Conservation (phyloP, 92 coral and sea anemone genomes). For the Galaxea fascicularis region DNA sequence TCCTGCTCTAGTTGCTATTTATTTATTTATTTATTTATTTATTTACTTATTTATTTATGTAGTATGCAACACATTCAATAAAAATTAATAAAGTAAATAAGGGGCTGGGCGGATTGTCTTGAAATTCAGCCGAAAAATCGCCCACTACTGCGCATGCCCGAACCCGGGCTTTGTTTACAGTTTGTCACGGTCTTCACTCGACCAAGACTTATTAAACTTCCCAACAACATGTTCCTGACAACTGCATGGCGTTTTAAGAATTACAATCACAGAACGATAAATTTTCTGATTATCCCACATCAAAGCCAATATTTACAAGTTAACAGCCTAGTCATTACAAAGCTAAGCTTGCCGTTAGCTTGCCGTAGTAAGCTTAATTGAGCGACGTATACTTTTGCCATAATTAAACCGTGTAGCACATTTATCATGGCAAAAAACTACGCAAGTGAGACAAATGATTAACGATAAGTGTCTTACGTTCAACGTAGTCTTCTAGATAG, state of each 20-base stretch:
- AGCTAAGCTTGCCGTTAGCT: no score
- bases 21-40: not conserved
- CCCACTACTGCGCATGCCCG: slow-evolving; percentile 38
- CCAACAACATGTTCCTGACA: not conserved
- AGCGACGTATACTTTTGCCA: no score
- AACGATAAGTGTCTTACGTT: slow-evolving; percentile 73
- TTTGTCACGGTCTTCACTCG: not conserved
- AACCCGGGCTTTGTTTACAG: not conserved
- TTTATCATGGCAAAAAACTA: not conserved
- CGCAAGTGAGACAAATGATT: slow-evolving; percentile 12
- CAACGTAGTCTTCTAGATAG: slow-evolving; percentile 95
- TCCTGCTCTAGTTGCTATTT: not conserved
- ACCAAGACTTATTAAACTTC: no score
- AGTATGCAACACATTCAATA: not conserved
- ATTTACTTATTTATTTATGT: no score
- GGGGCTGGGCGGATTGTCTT: not conserved
- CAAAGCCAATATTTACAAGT: no score
- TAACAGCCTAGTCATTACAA: no score
- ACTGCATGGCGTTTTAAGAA: no score
- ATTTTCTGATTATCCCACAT: no score
- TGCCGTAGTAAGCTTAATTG: no score
- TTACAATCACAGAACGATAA: no score
- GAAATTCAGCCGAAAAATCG: not conserved
- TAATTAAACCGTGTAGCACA: no score
- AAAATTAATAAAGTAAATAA: no score